These are phyloP conservation scores for Neoniphon sammara DNA, from an alignment of 2,797 vertebrate genomes.

Conservation along the genomic window DNA sequence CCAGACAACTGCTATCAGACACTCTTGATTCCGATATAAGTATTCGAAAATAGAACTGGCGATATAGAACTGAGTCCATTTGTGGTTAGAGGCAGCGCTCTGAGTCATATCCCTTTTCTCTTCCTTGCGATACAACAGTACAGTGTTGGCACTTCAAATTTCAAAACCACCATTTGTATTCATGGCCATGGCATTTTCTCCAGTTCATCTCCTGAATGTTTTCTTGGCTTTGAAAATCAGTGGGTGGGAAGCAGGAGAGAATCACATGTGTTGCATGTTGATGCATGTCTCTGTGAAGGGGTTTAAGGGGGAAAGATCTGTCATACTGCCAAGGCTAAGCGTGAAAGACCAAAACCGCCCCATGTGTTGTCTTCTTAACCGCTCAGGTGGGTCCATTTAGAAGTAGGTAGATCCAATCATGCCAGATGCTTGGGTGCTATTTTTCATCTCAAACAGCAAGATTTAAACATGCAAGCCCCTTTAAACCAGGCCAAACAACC, in stretches of 20 bases:
- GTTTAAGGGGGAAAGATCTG: constrained; percentile 68
- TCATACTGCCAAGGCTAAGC: constrained; percentile 52
- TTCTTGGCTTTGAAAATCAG: constrained; percentile 66
- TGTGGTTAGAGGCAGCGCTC: constrained; percentile 73
- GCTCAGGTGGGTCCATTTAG: constrained; percentile 67
- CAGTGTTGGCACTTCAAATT: constrained; percentile 72
- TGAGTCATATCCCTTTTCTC: constrained; percentile 72
- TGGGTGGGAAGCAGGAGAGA: constrained; percentile 71
- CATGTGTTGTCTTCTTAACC: constrained; percentile 61
- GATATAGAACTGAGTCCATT: constrained; percentile 75
- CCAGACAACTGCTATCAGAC: constrained; percentile 83
- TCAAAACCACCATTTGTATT: constrained; percentile 83
- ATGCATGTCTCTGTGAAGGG: constrained; percentile 76
- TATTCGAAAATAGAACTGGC: constrained; percentile 81
- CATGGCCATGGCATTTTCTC: constrained; percentile 77
- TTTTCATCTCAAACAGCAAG: constrained; percentile 32
- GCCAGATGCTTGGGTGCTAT: constrained; percentile 41
- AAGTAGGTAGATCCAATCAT: constrained; percentile 56
- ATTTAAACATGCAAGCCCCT: constrained; percentile 6
- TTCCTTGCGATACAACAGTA: constrained; percentile 71
- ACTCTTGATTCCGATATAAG: constrained; percentile 83
- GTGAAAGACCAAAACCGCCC: constrained; percentile 41
- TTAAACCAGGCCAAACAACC: background rate
- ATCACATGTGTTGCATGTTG: constrained; percentile 75
- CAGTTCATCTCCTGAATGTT: constrained; percentile 81